Percentiles rank a stretch among this genome's conserved stretches.
Evolutionary conservation across 2,797 vertebrate genomes (phyloP).

Genomic region (Phoeniculus purpureus): DNA sequence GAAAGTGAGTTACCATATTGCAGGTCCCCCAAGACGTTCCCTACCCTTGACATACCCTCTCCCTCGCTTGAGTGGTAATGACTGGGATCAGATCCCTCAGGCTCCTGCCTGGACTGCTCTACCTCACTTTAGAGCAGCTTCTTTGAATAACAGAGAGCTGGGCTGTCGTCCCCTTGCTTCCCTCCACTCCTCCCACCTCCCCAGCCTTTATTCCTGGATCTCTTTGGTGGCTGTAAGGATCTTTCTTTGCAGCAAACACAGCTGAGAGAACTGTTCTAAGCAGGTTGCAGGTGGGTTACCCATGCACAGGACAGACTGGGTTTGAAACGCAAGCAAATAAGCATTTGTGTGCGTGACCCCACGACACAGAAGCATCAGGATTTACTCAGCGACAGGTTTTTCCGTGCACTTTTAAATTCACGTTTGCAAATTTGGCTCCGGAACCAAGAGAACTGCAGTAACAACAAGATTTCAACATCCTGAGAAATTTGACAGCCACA

Average conservation of each 20-base stretch:
- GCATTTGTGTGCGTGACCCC: slow-evolving; percentile 5
- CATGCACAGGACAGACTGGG: not conserved
- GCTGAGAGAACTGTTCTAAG: slow-evolving; percentile 5
- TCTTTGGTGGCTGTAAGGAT: not conserved
- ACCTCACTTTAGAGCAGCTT: slow-evolving; percentile 4
- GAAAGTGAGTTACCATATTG: slow-evolving; percentile 73
- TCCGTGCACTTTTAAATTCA: slow-evolving; percentile 5
- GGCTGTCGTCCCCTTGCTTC: not conserved
- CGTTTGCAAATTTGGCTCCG: slow-evolving; percentile 2
- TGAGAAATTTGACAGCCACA: not conserved
- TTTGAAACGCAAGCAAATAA: slow-evolving; percentile 46
- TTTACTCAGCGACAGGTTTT: slow-evolving; percentile 21
- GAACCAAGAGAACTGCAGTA: not conserved
- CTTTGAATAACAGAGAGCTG: not conserved
- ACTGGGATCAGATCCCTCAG: slow-evolving; percentile 61
- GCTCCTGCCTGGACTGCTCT: slow-evolving; percentile 32
- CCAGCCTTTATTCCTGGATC: not conserved
- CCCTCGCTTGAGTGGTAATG: slow-evolving; percentile 61
- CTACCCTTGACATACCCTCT: slow-evolving; percentile 72
- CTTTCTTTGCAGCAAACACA: not conserved
- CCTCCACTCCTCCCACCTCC: not conserved
- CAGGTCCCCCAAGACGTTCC: slow-evolving; percentile 63
- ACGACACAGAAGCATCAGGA: slow-evolving; percentile 11
- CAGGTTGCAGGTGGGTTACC: slow-evolving; percentile 34
- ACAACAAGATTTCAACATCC: not conserved